A percentile compares a stretch with the other conserved stretches of the same genome.
Evolutionary conservation across 2,888 invertebrate species (phyloP).

Genomic region (Acleris cristana): DNA sequence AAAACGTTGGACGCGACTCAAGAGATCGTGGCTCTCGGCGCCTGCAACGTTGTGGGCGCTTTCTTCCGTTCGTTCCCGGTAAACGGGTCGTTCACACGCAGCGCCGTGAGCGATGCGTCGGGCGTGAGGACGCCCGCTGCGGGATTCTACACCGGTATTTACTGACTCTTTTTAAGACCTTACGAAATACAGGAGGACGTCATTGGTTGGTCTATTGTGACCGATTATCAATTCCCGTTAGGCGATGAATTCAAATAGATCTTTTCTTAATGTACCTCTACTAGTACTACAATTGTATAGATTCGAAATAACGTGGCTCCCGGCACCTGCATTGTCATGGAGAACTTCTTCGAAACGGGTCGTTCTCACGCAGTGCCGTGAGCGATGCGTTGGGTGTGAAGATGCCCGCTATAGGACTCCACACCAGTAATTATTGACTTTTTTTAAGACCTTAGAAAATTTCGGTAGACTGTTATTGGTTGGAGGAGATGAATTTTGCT

Average conservation of each 20-base stretch:
- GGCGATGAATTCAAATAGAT: no score
- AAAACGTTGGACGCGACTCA: slow-evolving; percentile 90
- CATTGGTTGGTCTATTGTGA: no score
- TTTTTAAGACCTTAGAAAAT: slow-evolving; percentile 5
- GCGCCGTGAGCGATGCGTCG: slow-evolving; percentile 92
- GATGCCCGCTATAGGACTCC: slow-evolving; percentile 89
- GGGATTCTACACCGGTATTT: slow-evolving; percentile 88
- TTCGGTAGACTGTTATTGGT: background rate
- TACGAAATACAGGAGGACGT: background rate
- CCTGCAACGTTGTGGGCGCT: slow-evolving; percentile 89
- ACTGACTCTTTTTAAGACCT: slow-evolving; percentile 15
- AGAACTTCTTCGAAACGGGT: slow-evolving; percentile 90
- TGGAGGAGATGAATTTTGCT: background rate
- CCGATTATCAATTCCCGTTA: no score
- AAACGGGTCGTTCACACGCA: slow-evolving; percentile 88
- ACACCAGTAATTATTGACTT: slow-evolving; percentile 83
- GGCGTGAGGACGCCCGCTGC: slow-evolving; percentile 90
- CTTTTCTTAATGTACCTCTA: no score
- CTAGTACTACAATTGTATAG: no score
- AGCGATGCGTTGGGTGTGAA: slow-evolving; percentile 91
- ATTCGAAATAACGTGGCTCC: slow-evolving; percentile 92
- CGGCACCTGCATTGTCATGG: slow-evolving; percentile 88
- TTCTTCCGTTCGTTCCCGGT: slow-evolving; percentile 92
- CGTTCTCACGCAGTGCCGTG: slow-evolving; percentile 90
- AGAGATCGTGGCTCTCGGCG: slow-evolving; percentile 91